Percentiles rank a stretch among this genome's conserved stretches.
Evolutionary conservation across 2,888 invertebrate genomes (phyloP).

Genomic region (Sipunculus nudus): DNA sequence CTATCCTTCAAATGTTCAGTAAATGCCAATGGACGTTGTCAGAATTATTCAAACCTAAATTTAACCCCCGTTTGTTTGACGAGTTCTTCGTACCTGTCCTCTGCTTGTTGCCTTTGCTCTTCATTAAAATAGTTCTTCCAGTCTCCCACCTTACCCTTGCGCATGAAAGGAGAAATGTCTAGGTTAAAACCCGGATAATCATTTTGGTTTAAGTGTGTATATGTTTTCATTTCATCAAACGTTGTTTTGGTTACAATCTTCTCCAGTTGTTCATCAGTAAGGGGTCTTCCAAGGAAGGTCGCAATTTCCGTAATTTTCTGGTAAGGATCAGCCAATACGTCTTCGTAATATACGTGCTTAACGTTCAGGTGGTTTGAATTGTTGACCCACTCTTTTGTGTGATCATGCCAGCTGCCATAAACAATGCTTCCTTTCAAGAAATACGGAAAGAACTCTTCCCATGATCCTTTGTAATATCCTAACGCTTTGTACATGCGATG

Average conservation of each 20-base stretch:
- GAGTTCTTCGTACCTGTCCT: background rate
- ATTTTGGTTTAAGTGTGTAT: background rate
- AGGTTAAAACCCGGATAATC: too few species aligned
- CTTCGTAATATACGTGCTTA: conserved; percentile 18
- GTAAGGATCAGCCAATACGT: conserved; percentile 19
- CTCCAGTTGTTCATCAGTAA: conserved; percentile 7
- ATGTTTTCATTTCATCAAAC: conserved; percentile 13
- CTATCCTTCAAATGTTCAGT: too few species aligned
- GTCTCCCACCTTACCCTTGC: conserved; percentile 14
- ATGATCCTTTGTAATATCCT: conserved; percentile 12
- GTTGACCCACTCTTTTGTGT: conserved; percentile 14
- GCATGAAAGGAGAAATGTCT: too few species aligned
- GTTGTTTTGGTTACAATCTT: conserved; percentile 7
- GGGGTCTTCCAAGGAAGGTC: conserved; percentile 12
- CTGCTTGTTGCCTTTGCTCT: conserved; percentile 8
- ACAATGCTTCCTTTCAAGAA: background rate
- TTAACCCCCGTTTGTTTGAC: too few species aligned
- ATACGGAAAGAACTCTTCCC: conserved; percentile 20
- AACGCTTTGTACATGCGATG: conserved; percentile 9
- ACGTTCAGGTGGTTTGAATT: conserved; percentile 6
- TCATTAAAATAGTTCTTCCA: conserved; percentile 17
- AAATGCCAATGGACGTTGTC: too few species aligned
- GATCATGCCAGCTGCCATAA: conserved; percentile 19
- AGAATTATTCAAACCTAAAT: too few species aligned
- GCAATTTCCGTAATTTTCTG: conserved; percentile 14